These are phyloP conservation scores for Ailuropoda melanoleuca DNA, from an alignment of 2,113 vertebrate genomes.

Conservation along the genomic window DNA sequence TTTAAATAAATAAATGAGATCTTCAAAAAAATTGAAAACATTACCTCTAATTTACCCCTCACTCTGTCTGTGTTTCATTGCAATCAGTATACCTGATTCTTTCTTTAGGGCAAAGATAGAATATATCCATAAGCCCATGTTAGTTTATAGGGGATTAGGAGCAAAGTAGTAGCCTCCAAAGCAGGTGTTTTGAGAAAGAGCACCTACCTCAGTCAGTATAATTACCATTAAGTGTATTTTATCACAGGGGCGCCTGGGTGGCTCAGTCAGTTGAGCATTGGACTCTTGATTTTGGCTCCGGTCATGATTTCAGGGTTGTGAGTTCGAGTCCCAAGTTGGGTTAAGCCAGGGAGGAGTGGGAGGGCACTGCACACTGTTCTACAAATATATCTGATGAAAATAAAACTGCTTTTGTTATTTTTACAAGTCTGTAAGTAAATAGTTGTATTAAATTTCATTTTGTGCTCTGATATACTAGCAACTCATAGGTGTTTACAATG, in stretches of 20 bases:
- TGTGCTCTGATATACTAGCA: slow-evolving; percentile 25
- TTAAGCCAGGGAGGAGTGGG: background rate
- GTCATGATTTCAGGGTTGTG: background rate
- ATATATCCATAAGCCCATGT: background rate
- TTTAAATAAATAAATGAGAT: background rate
- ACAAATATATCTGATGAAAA: background rate
- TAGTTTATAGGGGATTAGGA: background rate
- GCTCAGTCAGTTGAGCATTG: background rate
- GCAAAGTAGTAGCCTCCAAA: background rate
- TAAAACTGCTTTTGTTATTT: background rate
- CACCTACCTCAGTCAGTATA: background rate
- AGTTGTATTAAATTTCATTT: slow-evolving; percentile 26
- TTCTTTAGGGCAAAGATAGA: slow-evolving; percentile 21
- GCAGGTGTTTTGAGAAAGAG: background rate
- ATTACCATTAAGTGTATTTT: background rate
- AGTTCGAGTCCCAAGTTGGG: background rate
- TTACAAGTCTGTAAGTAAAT: background rate
- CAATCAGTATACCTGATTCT: background rate
- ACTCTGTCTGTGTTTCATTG: background rate
- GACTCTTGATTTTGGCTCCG: background rate
- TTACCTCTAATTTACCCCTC: background rate
- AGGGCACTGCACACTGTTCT: background rate
- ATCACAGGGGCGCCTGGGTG: background rate
- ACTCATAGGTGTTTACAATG: background rate
- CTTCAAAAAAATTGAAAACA: background rate